Evolutionary conservation across 2,113 vertebrate species (phyloP), one percentile per base, ranked within the genome.

Genomic region (Trachemys scripta): DNA sequence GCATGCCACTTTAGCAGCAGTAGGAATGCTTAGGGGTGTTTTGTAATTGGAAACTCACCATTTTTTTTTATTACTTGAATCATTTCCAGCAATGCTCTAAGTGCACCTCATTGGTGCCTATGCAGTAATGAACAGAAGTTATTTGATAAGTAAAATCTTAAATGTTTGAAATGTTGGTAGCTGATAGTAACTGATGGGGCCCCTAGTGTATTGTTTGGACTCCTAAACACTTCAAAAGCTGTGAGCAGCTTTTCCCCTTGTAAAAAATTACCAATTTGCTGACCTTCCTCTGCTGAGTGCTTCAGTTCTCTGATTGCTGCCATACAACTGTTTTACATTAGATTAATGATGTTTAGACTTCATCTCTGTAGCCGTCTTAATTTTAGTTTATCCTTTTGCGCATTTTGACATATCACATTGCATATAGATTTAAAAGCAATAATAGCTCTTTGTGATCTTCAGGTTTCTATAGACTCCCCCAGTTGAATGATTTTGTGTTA

Each of bases 301-400:
- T 86, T 80, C 80, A 54, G 79, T 89, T 78, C 45, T 96, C 51
- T 65, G n/a, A 51, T 93, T 91, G 35, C 81, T 92, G 88, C 56
- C n/a, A 20, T 27, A 24, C 80, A 54, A 1, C 0, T 49, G 1
- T 69, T 97, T 91, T 92, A 22, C 78, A 54, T 94, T 93, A 95
- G 42, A 24, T n/a, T 75, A 72, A 35, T 88, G 81, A 24, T 93
- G 49, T 92, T 94, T 69, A 10, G 80, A 76, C 92, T 89, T 87
- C 80, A 42, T 92, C 91, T 94, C 69, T 0, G 0, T 80, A 80
- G 90, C 42, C 54, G 69, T 12, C 31, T 88, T 84, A 93, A 82
- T 85, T 51, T 94, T 92, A 27, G n/a, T 79, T 47, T 59, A 62
- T 90, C 78, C 88, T 91, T 94, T 81, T 75, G 56, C 54, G 7